Conservation (phyloP, 2,797 vertebrate species). For the Cossypha polioptera region DNA sequence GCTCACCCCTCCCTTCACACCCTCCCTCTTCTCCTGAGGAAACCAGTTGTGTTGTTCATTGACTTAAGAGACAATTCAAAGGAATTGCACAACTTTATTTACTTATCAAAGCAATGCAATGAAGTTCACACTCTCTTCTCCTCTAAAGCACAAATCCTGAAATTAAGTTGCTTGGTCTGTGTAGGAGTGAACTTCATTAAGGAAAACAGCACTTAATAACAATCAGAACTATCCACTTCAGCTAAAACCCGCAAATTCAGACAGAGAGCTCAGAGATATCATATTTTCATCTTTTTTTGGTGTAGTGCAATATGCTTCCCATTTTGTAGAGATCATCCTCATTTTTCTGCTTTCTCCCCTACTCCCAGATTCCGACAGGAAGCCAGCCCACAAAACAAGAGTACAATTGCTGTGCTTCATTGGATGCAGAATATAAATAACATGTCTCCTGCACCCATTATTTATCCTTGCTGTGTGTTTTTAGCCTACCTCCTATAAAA, state of each 20-base stretch:
- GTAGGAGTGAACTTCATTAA: constrained; percentile 27
- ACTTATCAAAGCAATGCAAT: not conserved
- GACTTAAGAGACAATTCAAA: not conserved
- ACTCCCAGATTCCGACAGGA: not conserved
- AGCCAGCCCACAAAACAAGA: not conserved
- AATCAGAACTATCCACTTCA: not conserved
- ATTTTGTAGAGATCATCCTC: not conserved
- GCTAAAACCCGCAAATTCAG: not conserved
- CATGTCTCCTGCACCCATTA: constrained; percentile 29
- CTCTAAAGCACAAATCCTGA: not conserved
- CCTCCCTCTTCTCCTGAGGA: not conserved
- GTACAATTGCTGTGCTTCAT: not conserved
- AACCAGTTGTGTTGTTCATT: not conserved
- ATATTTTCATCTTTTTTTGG: not conserved
- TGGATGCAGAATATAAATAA: constrained; percentile 54
- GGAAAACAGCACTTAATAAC: not conserved
- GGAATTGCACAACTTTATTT: not conserved
- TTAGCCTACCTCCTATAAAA: constrained; percentile 37
- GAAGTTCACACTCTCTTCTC: not conserved
- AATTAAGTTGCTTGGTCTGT: not conserved
- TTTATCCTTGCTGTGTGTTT: constrained; percentile 47
- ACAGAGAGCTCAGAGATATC: not conserved
- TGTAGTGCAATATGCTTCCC: not conserved
- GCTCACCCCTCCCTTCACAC: not conserved
- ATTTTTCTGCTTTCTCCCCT: not conserved